Percentiles rank a stretch among this genome's conserved stretches.
Evolutionary conservation across 2,888 invertebrate species (phyloP).

Genomic region (Carcina quercana): DNA sequence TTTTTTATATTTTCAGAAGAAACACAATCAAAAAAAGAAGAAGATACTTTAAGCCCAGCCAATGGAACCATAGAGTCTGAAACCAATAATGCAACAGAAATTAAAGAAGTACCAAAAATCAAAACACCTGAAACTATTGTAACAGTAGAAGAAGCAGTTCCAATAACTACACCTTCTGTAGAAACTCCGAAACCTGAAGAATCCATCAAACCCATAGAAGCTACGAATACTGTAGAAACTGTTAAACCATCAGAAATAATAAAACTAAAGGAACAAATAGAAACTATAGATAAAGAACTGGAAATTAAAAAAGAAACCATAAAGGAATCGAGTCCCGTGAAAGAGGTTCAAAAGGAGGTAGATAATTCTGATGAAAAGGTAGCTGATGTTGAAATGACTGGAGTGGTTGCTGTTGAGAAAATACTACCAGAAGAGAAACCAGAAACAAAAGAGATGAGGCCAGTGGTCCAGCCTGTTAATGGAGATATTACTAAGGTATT

Average conservation of each 20-base stretch:
- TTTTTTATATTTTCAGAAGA: conserved; percentile 43
- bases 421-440: conserved; percentile 18
- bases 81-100: conserved; percentile 13
- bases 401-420: conserved; percentile 21
- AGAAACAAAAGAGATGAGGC: conserved; percentile 34
- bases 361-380: conserved; percentile 20
- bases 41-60: too few species aligned
- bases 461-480: conserved; percentile 42
- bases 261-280: conserved; percentile 20
- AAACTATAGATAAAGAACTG: conserved; percentile 1
- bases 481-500: conserved; percentile 57
- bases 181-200: too few species aligned
- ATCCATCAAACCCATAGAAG: conserved; percentile 16
- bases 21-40: too few species aligned
- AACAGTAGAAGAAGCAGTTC: too few species aligned
- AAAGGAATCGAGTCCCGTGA: conserved; percentile 24
- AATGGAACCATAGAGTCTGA: conserved; percentile 20
- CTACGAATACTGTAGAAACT: conserved; percentile 10
- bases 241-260: conserved; percentile 18
- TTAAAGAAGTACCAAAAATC: conserved; percentile 14
- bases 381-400: conserved; percentile 46
- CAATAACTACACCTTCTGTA: too few species aligned
- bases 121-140: conserved; percentile 12
- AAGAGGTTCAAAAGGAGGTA: conserved; percentile 25
- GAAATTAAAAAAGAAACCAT: neutral